A percentile compares a stretch with the other conserved stretches of the same genome.
phyloP scores from a whole-genome alignment of 1,140 invertebrate genomes.

The Brachionus plicatilis region DNA sequence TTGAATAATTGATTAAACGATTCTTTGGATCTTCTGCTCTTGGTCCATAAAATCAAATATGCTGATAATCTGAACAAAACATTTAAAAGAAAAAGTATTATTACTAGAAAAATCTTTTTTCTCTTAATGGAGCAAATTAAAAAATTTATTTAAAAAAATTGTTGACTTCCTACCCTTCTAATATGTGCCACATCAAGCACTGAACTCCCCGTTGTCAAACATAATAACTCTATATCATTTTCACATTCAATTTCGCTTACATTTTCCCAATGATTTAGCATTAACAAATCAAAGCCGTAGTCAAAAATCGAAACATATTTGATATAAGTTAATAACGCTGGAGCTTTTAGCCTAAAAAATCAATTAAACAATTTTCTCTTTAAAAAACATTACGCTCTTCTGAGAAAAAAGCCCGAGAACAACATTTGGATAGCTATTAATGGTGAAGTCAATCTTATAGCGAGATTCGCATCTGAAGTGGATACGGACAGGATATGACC shows the following conservation, averaged over 20 bases:
- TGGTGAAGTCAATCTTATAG: background rate
- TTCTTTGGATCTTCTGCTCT: background rate
- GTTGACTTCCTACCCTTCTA: background rate
- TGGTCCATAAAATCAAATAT: background rate
- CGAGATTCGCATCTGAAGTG: background rate
- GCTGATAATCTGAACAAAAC: background rate
- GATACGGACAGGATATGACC: background rate
- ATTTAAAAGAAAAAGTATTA: background rate
- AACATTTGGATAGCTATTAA: slow-evolving; percentile 18
- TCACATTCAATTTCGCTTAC: slow-evolving; percentile 17
- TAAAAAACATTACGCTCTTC: too few relatives aligned
- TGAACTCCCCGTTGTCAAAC: background rate
- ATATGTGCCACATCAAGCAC: background rate
- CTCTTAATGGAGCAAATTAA: too few relatives aligned
- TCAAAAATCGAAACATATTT: slow-evolving; percentile 29
- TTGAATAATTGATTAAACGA: background rate
- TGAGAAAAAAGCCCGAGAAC: slow-evolving; percentile 35
- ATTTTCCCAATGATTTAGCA: slow-evolving; percentile 39
- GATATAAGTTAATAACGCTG: background rate
- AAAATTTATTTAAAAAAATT: too few relatives aligned
- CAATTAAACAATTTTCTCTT: too few relatives aligned
- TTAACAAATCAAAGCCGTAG: slow-evolving; percentile 12
- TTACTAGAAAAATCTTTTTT: background rate
- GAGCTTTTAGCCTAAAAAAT: background rate
- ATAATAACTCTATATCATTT: slow-evolving; percentile 23